Evolutionary conservation across 2,888 invertebrate species (phyloP).

Genomic region (Drosophila borealis): DNA sequence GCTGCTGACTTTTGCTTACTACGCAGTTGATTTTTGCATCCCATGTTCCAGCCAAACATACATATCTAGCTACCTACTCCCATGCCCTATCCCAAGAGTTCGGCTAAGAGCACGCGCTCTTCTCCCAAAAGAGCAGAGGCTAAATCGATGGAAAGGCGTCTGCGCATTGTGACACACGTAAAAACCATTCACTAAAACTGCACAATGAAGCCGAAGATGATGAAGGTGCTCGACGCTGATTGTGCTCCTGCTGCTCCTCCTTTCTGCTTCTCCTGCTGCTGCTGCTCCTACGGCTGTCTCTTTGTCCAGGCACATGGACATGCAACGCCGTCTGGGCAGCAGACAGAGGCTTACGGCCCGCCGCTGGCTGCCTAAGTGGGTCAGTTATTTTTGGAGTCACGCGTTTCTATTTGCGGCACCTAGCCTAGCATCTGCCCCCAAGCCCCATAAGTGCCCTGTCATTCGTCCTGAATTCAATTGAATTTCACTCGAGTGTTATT

Average conservation of each 20-base stretch:
- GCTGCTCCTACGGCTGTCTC: background rate
- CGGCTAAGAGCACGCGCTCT: conserved; percentile 37
- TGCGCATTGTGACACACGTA: conserved; percentile 55
- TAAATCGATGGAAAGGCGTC: conserved; percentile 63
- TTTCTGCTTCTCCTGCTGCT: too few relatives aligned
- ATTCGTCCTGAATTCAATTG: conserved; percentile 1
- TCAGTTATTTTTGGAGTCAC: conserved; percentile 54
- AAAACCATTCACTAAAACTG: conserved; percentile 70
- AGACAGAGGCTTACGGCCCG: conserved; percentile 4
- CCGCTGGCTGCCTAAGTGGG: conserved; percentile 34
- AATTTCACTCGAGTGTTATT: conserved; percentile 30
- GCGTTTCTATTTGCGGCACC: conserved; percentile 24
- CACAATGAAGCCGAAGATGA: conserved; percentile 29
- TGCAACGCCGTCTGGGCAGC: conserved; percentile 15
- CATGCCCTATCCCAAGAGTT: conserved; percentile 73
- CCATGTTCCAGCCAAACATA: conserved; percentile 26
- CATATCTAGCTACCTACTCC: conserved; percentile 28
- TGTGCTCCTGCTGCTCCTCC: background rate
- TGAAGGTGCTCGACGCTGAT: conserved; percentile 5
- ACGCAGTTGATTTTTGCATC: conserved; percentile 76
- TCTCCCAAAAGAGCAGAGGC: conserved; percentile 6
- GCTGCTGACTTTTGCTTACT: conserved; percentile 73
- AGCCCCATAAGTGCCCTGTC: too few relatives aligned
- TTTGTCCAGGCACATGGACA: conserved; percentile 3
- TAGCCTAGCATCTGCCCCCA: background rate